phyloP scores from a whole-genome alignment of 2,113 vertebrate genomes.

The Apodemus speciosus region DNA sequence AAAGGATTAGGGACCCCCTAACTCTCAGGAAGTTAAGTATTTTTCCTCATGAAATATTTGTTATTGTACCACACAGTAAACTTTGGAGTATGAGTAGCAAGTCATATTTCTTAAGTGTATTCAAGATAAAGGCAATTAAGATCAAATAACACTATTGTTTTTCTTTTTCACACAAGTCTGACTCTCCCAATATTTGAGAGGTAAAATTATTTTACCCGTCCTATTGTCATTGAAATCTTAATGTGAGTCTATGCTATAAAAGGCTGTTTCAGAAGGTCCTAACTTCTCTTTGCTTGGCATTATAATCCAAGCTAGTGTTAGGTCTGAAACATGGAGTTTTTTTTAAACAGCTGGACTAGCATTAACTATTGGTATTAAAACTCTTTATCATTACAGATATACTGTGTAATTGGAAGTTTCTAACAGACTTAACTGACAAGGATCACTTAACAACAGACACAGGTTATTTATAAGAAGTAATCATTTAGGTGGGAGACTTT shows the following conservation, averaged over 20 bases:
- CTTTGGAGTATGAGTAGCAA: slow-evolving; percentile 31
- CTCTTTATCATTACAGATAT: slow-evolving; percentile 9
- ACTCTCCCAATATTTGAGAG: not conserved
- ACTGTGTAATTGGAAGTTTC: slow-evolving; percentile 31
- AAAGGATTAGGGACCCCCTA: not conserved
- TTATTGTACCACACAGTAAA: not conserved
- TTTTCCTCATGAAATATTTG: not conserved
- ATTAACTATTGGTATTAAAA: not conserved
- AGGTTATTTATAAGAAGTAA: not conserved
- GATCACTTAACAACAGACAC: not conserved
- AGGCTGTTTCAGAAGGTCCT: not conserved
- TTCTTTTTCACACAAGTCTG: not conserved
- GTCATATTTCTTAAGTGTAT: slow-evolving; percentile 38
- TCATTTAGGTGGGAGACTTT: slow-evolving; percentile 25
- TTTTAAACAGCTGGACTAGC: not conserved
- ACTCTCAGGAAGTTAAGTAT: not conserved
- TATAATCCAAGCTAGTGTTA: slow-evolving; percentile 2
- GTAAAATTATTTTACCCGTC: slow-evolving; percentile 15
- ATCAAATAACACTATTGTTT: not conserved
- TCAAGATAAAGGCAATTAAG: slow-evolving; percentile 7
- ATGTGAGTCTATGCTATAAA: not conserved
- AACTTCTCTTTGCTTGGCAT: not conserved
- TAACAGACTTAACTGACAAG: slow-evolving; percentile 5
- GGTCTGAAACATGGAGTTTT: not conserved
- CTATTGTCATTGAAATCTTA: slow-evolving; percentile 26